Evolutionary conservation across 2,888 invertebrate genomes (phyloP).

Genomic region (Andricus curvator): DNA sequence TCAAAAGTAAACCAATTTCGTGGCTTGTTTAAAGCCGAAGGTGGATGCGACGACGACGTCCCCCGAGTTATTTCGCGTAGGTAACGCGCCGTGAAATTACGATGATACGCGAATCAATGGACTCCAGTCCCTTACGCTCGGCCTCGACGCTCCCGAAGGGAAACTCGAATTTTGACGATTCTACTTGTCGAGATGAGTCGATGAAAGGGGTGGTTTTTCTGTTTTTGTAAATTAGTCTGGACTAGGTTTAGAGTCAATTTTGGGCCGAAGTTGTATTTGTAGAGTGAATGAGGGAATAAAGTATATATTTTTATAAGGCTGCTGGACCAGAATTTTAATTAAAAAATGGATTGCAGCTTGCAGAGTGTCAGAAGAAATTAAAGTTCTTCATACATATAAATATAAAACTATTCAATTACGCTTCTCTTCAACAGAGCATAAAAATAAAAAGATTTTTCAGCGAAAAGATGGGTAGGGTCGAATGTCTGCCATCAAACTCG

Average conservation of each 20-base stretch:
- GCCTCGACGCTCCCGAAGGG: slow-evolving; percentile 51
- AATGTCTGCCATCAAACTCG: no score
- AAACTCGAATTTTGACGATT: slow-evolving; percentile 54
- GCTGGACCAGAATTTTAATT: no score
- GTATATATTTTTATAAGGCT: background rate
- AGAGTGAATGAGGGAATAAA: background rate
- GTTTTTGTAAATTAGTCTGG: background rate
- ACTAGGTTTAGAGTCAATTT: background rate
- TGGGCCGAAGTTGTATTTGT: no score
- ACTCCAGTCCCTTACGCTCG: slow-evolving; percentile 59
- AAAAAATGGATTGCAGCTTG: no score
- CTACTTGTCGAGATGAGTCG: slow-evolving; percentile 24
- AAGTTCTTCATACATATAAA: no score
- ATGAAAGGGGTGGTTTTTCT: background rate
- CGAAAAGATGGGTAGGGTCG: no score
- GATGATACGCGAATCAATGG: slow-evolving; percentile 78
- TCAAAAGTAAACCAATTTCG: slow-evolving; percentile 78
- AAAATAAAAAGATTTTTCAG: no score
- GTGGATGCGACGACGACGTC: slow-evolving; percentile 65
- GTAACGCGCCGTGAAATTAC: slow-evolving; percentile 79
- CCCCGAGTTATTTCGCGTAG: slow-evolving; percentile 77
- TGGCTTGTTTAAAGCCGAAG: slow-evolving; percentile 77
- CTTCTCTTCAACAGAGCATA: no score
- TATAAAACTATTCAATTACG: no score
- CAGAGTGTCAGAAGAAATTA: no score